Evolutionary conservation across 1,140 invertebrate species (phyloP).

Genomic region (Calephelis nemesis): DNA sequence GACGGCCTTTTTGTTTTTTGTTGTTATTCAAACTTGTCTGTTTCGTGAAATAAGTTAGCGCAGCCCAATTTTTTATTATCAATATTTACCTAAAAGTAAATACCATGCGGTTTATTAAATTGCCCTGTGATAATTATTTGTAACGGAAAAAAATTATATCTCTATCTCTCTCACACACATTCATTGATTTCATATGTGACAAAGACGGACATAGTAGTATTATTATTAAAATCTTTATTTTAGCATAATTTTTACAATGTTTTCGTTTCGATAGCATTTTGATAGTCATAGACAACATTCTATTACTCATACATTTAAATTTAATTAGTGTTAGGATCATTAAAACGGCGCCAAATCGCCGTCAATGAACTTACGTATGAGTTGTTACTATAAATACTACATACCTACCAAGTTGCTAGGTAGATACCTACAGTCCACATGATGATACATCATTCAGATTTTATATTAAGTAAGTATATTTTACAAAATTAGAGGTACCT

Average conservation of each 20-base stretch:
- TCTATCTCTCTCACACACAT: constrained; percentile 43
- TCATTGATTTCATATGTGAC: constrained; percentile 34
- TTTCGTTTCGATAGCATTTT: constrained; percentile 21
- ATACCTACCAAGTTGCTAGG: constrained; percentile 15
- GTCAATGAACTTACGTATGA: constrained; percentile 50
- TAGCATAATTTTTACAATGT: constrained; percentile 28
- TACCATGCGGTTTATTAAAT: constrained; percentile 35
- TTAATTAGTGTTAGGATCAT: constrained; percentile 34
- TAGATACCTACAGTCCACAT: neutral
- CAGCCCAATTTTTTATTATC: neutral
- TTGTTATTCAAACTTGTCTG: neutral
- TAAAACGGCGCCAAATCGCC: constrained; percentile 54
- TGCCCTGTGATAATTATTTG: constrained; percentile 22
- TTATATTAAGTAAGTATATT: no score
- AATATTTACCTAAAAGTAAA: constrained; percentile 26
- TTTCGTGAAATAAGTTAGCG: neutral
- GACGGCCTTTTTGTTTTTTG: neutral
- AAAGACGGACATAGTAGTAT: constrained; percentile 39
- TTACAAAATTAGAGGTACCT: no score
- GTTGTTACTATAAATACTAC: constrained; percentile 24
- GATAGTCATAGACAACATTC: neutral
- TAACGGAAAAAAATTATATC: constrained; percentile 59
- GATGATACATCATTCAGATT: neutral
- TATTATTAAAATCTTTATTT: constrained; percentile 40
- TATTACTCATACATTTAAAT: constrained; percentile 10